These are phyloP conservation scores for Falco biarmicus DNA, from an alignment of 2,797 vertebrate species.

Conservation along the genomic window DNA sequence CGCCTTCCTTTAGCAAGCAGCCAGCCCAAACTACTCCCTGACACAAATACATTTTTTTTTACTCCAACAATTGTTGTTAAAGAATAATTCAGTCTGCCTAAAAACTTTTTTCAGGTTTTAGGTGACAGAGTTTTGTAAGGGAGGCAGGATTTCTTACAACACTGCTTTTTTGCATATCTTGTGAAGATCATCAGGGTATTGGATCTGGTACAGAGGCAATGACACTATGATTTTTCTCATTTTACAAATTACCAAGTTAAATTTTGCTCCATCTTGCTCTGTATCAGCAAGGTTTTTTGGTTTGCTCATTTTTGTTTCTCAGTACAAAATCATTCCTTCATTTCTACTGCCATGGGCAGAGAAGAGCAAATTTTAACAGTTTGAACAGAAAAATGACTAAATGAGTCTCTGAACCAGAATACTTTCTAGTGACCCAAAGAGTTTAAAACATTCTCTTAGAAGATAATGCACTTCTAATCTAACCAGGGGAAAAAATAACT, in stretches of 20 bases:
- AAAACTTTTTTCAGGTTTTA: not conserved
- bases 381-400: slow-evolving; percentile 46
- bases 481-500: not conserved
- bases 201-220: not conserved
- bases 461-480: slow-evolving; percentile 30
- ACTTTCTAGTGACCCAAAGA: slow-evolving; percentile 71
- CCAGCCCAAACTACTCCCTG: not conserved
- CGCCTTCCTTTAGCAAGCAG: not conserved
- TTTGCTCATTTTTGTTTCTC: not conserved
- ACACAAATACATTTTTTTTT: not conserved
- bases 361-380: not conserved
- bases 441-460: slow-evolving; percentile 61
- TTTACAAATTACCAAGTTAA: not conserved
- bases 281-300: not conserved
- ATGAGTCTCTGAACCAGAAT: slow-evolving; percentile 67
- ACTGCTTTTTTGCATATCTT: not conserved
- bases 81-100: not conserved
- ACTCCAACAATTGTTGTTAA: not conserved
- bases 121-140: not conserved
- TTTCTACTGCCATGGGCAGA: not conserved
- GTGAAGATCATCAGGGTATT: not conserved
- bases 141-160: not conserved
- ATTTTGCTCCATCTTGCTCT: not conserved
- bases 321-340: not conserved
- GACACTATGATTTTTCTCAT: not conserved